Conservation (phyloP, 1,140 invertebrate genomes). For the Ceratina australensis region DNA sequence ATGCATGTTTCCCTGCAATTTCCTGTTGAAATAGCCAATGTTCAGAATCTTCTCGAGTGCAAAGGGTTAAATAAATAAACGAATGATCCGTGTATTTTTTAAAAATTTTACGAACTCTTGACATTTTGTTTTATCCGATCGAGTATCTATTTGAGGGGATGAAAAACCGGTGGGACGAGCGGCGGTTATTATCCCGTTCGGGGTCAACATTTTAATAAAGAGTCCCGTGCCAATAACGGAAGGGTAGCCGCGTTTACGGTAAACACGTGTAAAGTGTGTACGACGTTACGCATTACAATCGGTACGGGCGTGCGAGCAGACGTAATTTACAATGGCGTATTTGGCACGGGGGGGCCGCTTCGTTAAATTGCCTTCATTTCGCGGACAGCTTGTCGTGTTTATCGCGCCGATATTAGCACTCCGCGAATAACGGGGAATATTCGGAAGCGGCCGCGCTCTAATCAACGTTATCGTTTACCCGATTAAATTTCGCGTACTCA, state of each 20-base stretch:
- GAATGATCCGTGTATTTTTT: too few relatives aligned
- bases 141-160: not conserved
- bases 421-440: constrained; percentile 42
- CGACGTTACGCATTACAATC: constrained; percentile 32
- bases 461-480: constrained; percentile 50
- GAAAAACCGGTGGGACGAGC: not conserved
- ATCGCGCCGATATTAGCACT: constrained; percentile 42
- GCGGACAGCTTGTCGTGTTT: constrained; percentile 41
- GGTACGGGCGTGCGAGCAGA: not conserved
- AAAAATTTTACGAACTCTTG: too few relatives aligned
- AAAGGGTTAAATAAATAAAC: too few relatives aligned
- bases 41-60: too few relatives aligned
- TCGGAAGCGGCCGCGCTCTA: not conserved
- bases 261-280: constrained; percentile 30
- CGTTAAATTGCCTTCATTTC: constrained; percentile 53
- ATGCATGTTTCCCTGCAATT: too few relatives aligned
- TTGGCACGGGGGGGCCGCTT: constrained; percentile 10
- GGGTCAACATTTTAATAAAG: constrained; percentile 19
- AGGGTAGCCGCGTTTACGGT: not conserved
- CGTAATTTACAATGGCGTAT: constrained; percentile 39
- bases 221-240: not conserved
- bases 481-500: constrained; percentile 41
- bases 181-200: not conserved
- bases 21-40: too few relatives aligned
- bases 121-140: not conserved